Percentiles rank a stretch among this genome's conserved stretches.
Evolutionary conservation across 2,113 vertebrate genomes (phyloP).

Genomic region (Egretta garzetta): DNA sequence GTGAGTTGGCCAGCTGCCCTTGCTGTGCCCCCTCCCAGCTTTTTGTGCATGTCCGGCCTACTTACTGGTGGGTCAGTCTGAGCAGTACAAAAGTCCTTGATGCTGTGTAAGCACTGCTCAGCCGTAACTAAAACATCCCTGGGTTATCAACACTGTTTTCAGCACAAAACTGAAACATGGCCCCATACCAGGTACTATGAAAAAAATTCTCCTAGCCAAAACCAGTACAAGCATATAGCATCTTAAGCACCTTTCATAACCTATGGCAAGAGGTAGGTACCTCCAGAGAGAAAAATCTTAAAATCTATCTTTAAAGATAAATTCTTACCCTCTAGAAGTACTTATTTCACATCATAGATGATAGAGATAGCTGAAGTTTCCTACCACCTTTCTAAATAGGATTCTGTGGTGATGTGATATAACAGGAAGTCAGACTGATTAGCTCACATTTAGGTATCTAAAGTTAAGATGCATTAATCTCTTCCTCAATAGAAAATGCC

Average conservation of each 20-base stretch:
- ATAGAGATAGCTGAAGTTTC: not conserved
- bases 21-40: not conserved
- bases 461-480: not conserved
- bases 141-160: not conserved
- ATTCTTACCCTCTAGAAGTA: not conserved
- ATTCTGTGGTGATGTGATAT: not conserved
- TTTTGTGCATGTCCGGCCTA: not conserved
- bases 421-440: not conserved
- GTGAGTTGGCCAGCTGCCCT: not conserved
- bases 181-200: not conserved
- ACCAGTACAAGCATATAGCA: not conserved
- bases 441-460: not conserved
- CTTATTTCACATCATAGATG: rapidly evolving
- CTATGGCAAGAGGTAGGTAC: not conserved
- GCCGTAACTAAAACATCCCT: not conserved
- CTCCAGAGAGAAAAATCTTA: not conserved
- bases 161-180: not conserved
- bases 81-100: not conserved
- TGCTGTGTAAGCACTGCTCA: not conserved
- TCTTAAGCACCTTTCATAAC: not conserved
- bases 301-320: not conserved
- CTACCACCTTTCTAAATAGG: not conserved
- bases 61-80: not conserved
- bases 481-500: not conserved
- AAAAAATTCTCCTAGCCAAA: not conserved